phyloP scores from a whole-genome alignment of 1,140 invertebrate species.

The Neodiprion virginianus region DNA sequence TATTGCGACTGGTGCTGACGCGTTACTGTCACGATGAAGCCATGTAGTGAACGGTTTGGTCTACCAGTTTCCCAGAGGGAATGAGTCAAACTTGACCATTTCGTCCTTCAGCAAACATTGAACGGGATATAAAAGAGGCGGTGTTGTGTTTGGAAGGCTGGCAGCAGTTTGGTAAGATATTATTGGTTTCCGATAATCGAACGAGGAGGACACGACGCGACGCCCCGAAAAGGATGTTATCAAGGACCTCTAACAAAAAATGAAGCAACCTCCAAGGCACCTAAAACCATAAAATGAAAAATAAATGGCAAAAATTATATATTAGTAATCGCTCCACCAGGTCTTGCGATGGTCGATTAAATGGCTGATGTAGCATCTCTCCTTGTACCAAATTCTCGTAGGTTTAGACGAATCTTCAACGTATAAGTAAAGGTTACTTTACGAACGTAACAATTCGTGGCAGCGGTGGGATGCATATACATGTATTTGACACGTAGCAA shows the following conservation, averaged over 20 bases:
- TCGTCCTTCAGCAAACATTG: constrained; percentile 4
- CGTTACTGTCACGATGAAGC: neutral
- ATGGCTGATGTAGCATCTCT: neutral
- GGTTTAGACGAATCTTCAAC: no score
- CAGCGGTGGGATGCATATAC: no score
- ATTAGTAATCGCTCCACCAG: neutral
- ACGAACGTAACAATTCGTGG: no score
- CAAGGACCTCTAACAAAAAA: neutral
- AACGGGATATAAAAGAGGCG: neutral
- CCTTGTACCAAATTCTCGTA: neutral
- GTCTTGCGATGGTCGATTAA: neutral
- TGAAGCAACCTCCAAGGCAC: neutral
- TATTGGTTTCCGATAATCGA: neutral
- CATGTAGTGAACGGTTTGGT: neutral
- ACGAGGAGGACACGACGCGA: no score
- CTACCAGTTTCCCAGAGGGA: neutral
- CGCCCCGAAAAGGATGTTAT: neutral
- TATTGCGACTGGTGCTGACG: neutral
- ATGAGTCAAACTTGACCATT: neutral
- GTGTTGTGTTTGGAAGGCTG: neutral
- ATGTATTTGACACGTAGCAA: no score
- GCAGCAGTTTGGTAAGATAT: neutral
- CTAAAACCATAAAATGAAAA: neutral
- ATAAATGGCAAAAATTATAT: neutral
- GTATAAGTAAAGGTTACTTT: no score